A percentile compares a stretch with the other conserved stretches of the same genome.
Evolutionary conservation across 2,888 invertebrate genomes (phyloP).

Genomic region (Cephonodes hylas): DNA sequence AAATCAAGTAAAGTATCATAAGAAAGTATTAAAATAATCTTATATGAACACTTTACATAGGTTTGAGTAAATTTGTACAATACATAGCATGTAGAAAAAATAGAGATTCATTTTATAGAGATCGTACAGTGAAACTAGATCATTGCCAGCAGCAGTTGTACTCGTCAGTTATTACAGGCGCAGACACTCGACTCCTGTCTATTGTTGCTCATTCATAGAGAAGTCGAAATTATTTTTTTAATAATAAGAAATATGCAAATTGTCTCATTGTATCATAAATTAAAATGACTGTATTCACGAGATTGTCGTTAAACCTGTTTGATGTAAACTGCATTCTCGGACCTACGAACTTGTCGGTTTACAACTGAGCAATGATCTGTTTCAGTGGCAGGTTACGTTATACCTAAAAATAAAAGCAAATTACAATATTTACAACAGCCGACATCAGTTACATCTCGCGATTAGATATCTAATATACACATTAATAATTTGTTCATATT

Average conservation of each 20-base stretch:
- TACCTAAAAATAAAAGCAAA: conserved; percentile 72
- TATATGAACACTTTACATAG: conserved; percentile 73
- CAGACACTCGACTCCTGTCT: background rate
- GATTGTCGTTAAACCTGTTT: background rate
- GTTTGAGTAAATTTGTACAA: conserved; percentile 77
- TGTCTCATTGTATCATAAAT: background rate
- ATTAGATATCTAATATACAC: conserved; percentile 61
- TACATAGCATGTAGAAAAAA: conserved; percentile 80
- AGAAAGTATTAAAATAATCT: conserved; percentile 52
- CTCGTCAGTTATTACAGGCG: background rate
- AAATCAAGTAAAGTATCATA: conserved; percentile 35
- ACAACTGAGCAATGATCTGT: conserved; percentile 71
- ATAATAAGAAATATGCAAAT: background rate
- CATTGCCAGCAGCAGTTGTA: conserved; percentile 53
- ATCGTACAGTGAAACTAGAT: conserved; percentile 78
- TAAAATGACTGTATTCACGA: background rate
- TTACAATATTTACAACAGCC: conserved; percentile 77
- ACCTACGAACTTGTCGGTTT: conserved; percentile 12
- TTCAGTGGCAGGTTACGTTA: conserved; percentile 74
- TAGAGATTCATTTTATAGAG: conserved; percentile 79
- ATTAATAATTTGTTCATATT: conserved; percentile 51
- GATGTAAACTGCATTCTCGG: background rate
- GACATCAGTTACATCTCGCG: conserved; percentile 52
- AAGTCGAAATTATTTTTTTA: background rate
- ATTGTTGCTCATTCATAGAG: background rate